These are phyloP conservation scores for Habroteleia sp. DNA, from an alignment of 2,888 invertebrate species.

Conservation along the genomic window DNA sequence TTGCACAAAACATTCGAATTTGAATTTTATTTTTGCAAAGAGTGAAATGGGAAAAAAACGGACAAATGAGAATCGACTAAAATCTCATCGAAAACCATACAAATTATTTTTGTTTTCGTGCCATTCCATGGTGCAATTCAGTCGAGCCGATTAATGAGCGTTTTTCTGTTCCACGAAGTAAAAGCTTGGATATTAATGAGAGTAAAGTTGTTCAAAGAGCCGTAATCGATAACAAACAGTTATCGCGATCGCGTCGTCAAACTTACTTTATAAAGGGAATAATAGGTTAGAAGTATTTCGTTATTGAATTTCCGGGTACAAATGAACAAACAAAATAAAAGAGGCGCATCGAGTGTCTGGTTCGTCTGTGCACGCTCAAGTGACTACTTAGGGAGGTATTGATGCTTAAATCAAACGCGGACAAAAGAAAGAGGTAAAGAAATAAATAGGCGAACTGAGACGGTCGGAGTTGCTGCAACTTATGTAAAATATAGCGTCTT, in stretches of 20 bases:
- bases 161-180: not conserved
- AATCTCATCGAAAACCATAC: too few species aligned
- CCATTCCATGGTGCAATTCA: too few species aligned
- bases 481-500: constrained; percentile 40
- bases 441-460: constrained; percentile 29
- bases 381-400: constrained; percentile 51
- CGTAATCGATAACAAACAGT: constrained; percentile 49
- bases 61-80: too few species aligned
- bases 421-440: constrained; percentile 35
- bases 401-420: constrained; percentile 41
- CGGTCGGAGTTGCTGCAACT: constrained; percentile 12
- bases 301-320: constrained; percentile 58
- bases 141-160: not conserved
- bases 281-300: constrained; percentile 52
- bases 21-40: too few species aligned
- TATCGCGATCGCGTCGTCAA: constrained; percentile 44
- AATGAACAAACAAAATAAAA: constrained; percentile 54
- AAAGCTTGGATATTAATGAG: constrained; percentile 22
- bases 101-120: too few species aligned
- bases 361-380: constrained; percentile 46
- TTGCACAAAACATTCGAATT: too few species aligned
- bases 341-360: constrained; percentile 33
- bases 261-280: constrained; percentile 50
- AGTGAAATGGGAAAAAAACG: too few species aligned
- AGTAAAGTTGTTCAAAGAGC: constrained; percentile 26